A percentile compares a stretch with the other conserved stretches of the same genome.
Conservation (phyloP, 2,888 invertebrate genomes). For the Hirudinaria manillensis region DNA sequence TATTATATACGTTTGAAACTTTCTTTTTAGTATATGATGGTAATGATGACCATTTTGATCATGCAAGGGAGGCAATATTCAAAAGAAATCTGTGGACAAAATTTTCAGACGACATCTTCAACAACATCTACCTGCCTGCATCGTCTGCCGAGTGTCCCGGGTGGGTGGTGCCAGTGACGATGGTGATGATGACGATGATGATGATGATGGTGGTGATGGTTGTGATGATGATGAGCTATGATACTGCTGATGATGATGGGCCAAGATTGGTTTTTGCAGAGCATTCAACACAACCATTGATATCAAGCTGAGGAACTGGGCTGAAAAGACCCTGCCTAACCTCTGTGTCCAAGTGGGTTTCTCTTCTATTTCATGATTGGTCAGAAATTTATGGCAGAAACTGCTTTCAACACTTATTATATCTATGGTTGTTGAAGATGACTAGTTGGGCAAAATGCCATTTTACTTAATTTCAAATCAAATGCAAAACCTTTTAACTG, state of each 20-base stretch:
- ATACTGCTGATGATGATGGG: not conserved
- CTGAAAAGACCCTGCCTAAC: conserved; percentile 78
- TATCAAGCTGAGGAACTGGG: conserved; percentile 92
- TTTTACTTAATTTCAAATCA: no score
- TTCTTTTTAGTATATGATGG: no score
- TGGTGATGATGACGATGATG: conserved; percentile 20
- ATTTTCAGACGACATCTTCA: conserved; percentile 65
- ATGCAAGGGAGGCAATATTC: conserved; percentile 67
- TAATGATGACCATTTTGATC: not conserved
- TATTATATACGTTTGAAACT: no score
- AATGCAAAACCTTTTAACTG: not conserved
- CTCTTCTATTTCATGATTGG: not conserved
- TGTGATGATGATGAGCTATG: conserved; percentile 4
- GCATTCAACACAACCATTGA: conserved; percentile 64
- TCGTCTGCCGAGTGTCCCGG: conserved; percentile 66
- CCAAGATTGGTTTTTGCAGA: conserved; percentile 39
- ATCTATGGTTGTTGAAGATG: no score
- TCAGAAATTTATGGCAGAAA: not conserved
- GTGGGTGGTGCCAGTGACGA: conserved; percentile 40
- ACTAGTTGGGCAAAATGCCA: no score
- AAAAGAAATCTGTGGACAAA: conserved; percentile 61
- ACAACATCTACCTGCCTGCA: conserved; percentile 86
- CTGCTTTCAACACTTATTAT: no score
- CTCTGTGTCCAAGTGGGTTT: conserved; percentile 68
- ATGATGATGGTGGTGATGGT: conserved; percentile 4